Evolutionary conservation across 2,888 invertebrate genomes (phyloP).

Genomic region (Sarcophaga rosellei): DNA sequence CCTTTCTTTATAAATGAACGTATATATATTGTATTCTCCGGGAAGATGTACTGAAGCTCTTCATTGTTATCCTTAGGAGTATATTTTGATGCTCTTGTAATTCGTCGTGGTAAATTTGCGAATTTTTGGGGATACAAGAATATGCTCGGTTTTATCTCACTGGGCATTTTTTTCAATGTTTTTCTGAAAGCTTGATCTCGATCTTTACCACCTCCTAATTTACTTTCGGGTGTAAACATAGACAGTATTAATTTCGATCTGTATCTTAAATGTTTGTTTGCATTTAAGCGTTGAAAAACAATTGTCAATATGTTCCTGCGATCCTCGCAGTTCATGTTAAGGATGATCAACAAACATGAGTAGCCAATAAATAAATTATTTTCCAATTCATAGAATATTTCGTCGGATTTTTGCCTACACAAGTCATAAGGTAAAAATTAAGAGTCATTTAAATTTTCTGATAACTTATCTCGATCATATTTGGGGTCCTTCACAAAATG

Average conservation of each 20-base stretch:
- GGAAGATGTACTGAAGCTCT: not conserved
- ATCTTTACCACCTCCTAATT: not conserved
- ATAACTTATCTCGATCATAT: not conserved
- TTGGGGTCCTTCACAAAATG: not conserved
- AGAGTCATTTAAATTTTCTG: not conserved
- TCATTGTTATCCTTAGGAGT: no score
- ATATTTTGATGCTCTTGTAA: no score
- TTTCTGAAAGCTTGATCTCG: not conserved
- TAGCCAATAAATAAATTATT: not conserved
- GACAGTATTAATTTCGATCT: not conserved
- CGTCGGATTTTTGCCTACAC: not conserved
- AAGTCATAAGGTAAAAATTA: not conserved
- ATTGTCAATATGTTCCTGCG: not conserved
- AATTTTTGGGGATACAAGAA: no score
- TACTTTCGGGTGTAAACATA: not conserved
- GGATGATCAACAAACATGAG: not conserved
- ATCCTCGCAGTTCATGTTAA: not conserved
- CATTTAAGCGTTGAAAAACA: not conserved
- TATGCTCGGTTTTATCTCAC: no score
- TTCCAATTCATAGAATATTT: not conserved
- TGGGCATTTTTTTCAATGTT: not conserved
- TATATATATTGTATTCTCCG: not conserved
- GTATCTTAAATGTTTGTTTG: not conserved
- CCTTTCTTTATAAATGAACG: not conserved
- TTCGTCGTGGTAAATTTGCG: no score